A percentile compares a stretch with the other conserved stretches of the same genome.
These are phyloP conservation scores for Falco berigora DNA, from an alignment of 2,797 vertebrate genomes.

Conservation along the genomic window DNA sequence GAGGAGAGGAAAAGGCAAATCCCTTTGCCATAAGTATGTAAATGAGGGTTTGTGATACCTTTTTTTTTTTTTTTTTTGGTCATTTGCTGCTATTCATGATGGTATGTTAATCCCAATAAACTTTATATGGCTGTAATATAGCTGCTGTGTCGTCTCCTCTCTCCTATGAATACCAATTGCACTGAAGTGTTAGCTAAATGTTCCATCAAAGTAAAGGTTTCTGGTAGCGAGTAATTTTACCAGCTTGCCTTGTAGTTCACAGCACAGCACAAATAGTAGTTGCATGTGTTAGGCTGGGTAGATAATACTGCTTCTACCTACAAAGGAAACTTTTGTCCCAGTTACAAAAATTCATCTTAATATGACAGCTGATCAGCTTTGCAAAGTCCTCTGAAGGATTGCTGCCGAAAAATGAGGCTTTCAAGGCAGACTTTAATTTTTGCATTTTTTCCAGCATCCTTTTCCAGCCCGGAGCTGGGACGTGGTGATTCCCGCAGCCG, in stretches of 20 bases:
- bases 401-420: not conserved
- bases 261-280: accelerated
- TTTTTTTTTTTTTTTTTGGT: not conserved
- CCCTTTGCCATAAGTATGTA: not conserved
- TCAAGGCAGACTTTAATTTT: not conserved
- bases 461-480: not conserved
- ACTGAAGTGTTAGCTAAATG: not conserved
- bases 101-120: not conserved
- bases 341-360: not conserved
- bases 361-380: accelerated
- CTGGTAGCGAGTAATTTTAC: not conserved
- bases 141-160: not conserved
- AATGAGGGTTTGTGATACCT: not conserved
- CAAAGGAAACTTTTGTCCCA: not conserved
- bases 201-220: not conserved
- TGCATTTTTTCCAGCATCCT: not conserved
- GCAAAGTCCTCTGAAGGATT: not conserved
- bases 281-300: accelerated
- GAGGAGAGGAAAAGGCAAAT: not conserved
- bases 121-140: not conserved
- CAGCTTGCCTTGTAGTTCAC: not conserved
- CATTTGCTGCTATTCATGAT: accelerated
- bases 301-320: not conserved
- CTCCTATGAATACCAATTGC: not conserved
- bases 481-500: not conserved